Percentiles rank a stretch among this genome's conserved stretches.
Conservation (phyloP, 2,113 vertebrate species). For the Sula dactylatra region DNA sequence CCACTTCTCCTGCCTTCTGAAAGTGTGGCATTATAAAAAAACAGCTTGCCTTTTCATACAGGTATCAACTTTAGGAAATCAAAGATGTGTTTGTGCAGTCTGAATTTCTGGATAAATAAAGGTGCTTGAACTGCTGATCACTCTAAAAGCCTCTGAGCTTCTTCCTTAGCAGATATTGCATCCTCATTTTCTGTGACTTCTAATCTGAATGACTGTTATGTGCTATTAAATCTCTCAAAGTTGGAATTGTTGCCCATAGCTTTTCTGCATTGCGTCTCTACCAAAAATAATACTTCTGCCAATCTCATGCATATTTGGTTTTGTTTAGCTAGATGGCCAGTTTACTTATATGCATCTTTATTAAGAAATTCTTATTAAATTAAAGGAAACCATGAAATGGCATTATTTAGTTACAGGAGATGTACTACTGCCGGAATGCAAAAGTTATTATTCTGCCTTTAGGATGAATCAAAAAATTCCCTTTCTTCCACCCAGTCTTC, state of each 20-base stretch:
- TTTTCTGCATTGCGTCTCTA: neutral
- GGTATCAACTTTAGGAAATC: conserved; percentile 16
- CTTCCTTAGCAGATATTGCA: conserved; percentile 35
- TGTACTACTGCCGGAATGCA: neutral
- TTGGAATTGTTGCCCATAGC: neutral
- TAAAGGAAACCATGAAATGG: neutral
- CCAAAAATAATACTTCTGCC: neutral
- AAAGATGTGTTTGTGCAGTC: neutral
- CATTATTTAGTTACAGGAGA: neutral
- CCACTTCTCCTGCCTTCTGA: neutral
- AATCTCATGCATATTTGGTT: neutral
- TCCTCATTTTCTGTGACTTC: conserved; percentile 5
- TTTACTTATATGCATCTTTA: neutral
- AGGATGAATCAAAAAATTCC: neutral
- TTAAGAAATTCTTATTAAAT: neutral
- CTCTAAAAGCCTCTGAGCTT: conserved; percentile 11
- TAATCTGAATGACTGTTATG: conserved; percentile 13
- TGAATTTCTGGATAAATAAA: conserved; percentile 18
- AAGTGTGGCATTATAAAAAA: neutral
- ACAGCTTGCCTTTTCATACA: neutral
- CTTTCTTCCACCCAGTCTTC: neutral
- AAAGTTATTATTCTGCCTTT: neutral
- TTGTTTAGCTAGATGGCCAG: neutral
- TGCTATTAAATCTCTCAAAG: neutral
- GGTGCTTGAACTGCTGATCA: neutral